Evolutionary conservation across 1,140 invertebrate species (phyloP), one percentile per base, ranked within the genome.

Genomic region (Oncopodura yosiiana): DNA sequence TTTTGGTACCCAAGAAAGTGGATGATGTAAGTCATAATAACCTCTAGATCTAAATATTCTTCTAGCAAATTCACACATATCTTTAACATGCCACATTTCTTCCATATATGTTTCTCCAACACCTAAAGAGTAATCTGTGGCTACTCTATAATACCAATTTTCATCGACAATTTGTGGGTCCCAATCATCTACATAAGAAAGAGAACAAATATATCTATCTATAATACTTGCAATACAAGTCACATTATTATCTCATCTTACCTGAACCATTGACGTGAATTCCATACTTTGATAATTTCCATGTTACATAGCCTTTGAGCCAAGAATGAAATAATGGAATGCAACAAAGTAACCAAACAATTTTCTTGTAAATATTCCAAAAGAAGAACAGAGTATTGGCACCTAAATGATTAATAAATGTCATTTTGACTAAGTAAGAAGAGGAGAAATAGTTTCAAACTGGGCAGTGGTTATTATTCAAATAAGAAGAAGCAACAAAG

Each of bases 91-190:
- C 16, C 23, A 41, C 42, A 49, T 56, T 34, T 44, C 55, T 37
- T 50, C 55, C 48, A 52, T 52, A 21, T 36, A 57, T 19, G 48
- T 51, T 38, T 57, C 55, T 19, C 55, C 55, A 12, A 57, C 27
- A 3, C 48, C 55, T 23, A 57, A 49, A 2, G 38, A 39, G 16
- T 27, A 37, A 23, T 52, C 48, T 3, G 27, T 38, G 0, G 55
- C 55, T 4, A 57, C 42, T 19, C 55, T 45, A 19, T 46, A 46
- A 18, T 46, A 46, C 44, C 44, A 46, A 3, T 46, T 29, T 23
- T 46, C 44, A 29, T 46, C 32, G 19, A 30, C 26, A 18, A 46
- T 46, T 14, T 46, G 44, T 19, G 44, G 44, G 27, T 46, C 44
- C 44, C 44, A 46, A 19, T 26, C 26, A 23, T 46, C 44, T 18